A percentile compares a stretch with the other conserved stretches of the same genome.
Evolutionary conservation across 2,113 vertebrate species (phyloP).

Genomic region (pig (Sus scrofa)): T2T-Sscrofa CM000828.6:73409501-73410000

Average conservation of each 20-base stretch:
- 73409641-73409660: not conserved
- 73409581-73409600: not conserved
- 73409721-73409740: not conserved
- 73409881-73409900: not conserved
- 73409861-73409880: not conserved
- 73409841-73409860: not conserved
- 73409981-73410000: not conserved
- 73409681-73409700: not conserved
- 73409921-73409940: not conserved
- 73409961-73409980: no score
- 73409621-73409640: slow-evolving; percentile 60
- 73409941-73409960: not conserved
- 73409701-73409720: not conserved
- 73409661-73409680: not conserved
- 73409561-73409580: no score
- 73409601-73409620: not conserved
- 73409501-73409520: not conserved
- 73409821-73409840: accelerated
- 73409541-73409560: no score
- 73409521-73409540: no score
- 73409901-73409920: not conserved
- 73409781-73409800: not conserved
- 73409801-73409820: not conserved
- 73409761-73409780: not conserved
- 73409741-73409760: not conserved